Conservation (phyloP, 1,140 invertebrate genomes). For the Subanguina moxae region DNA sequence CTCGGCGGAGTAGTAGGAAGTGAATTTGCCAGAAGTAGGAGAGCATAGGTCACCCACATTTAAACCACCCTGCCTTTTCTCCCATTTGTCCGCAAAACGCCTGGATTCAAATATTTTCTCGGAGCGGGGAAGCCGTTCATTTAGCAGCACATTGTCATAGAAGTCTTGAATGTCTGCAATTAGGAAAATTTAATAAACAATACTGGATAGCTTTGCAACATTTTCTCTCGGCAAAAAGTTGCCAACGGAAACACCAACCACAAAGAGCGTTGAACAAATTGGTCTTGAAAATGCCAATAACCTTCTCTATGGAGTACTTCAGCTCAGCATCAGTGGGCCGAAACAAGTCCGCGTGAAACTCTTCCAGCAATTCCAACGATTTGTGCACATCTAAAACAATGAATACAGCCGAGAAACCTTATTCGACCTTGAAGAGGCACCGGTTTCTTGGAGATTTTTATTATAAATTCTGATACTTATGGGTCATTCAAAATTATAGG, state of each 20-base stretch:
- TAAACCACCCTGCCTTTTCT: conserved; percentile 11
- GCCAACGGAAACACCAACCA: conserved; percentile 22
- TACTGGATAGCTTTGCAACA: too few relatives aligned
- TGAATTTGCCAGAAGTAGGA: not conserved
- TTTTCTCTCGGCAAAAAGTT: too few relatives aligned
- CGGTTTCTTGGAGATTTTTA: too few relatives aligned
- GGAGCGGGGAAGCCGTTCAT: conserved; percentile 18
- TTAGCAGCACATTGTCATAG: conserved; percentile 41
- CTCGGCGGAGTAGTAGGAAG: conserved; percentile 10
- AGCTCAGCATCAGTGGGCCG: conserved; percentile 39
- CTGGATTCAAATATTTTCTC: conserved; percentile 35
- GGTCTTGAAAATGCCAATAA: conserved; percentile 37
- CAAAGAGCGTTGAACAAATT: conserved; percentile 41
- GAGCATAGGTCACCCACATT: not conserved
- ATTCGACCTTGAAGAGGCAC: too few relatives aligned
- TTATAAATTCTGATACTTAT: too few relatives aligned
- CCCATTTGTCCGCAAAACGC: conserved; percentile 35
- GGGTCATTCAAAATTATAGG: too few relatives aligned
- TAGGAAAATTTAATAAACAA: too few relatives aligned
- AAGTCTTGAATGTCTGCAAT: conserved; percentile 44
- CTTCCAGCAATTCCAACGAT: conserved; percentile 42
- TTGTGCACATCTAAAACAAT: conserved; percentile 36
- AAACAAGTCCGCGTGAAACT: conserved; percentile 41
- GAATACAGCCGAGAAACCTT: too few relatives aligned
- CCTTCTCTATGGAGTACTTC: conserved; percentile 35